These are phyloP conservation scores for Scaptomyza flava DNA, from an alignment of 2,888 invertebrate species.

Conservation along the genomic window DNA sequence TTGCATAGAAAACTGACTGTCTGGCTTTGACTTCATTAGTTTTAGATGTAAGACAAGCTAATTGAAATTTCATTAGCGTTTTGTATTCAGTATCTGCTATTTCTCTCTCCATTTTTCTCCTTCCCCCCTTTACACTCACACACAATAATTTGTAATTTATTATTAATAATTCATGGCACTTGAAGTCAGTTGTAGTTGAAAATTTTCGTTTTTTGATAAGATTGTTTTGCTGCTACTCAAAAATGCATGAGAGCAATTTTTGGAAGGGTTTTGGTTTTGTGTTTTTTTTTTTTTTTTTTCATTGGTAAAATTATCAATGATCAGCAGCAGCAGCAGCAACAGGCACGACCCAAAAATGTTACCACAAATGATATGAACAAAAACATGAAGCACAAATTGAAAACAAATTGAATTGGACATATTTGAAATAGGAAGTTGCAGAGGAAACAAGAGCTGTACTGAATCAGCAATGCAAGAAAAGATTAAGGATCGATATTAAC, in stretches of 20 bases:
- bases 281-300: constrained; percentile 55
- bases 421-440: constrained; percentile 17
- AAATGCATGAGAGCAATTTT: constrained; percentile 41
- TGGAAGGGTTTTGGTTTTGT: constrained; percentile 25
- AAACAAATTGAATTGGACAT: not conserved
- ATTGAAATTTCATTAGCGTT: constrained; percentile 81
- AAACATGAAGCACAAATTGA: constrained; percentile 20
- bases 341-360: constrained; percentile 18
- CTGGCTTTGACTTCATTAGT: constrained; percentile 51
- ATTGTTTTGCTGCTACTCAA: constrained; percentile 38
- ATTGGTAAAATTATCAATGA: constrained; percentile 65
- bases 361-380: constrained; percentile 28
- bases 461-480: too few relatives aligned
- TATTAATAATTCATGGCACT: constrained; percentile 81
- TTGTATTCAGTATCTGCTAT: constrained; percentile 29
- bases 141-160: constrained; percentile 77
- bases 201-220: constrained; percentile 53
- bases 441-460: constrained; percentile 22
- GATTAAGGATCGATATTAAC: too few relatives aligned
- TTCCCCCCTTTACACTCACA: not conserved
- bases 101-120: not conserved
- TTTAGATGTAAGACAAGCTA: constrained; percentile 68
- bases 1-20: constrained; percentile 26
- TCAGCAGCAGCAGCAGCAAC: constrained; percentile 51
- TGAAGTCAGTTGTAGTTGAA: constrained; percentile 41